Base-by-base conservation (phyloP, 2,113 vertebrate species). In the Vimba vimba region DNA sequence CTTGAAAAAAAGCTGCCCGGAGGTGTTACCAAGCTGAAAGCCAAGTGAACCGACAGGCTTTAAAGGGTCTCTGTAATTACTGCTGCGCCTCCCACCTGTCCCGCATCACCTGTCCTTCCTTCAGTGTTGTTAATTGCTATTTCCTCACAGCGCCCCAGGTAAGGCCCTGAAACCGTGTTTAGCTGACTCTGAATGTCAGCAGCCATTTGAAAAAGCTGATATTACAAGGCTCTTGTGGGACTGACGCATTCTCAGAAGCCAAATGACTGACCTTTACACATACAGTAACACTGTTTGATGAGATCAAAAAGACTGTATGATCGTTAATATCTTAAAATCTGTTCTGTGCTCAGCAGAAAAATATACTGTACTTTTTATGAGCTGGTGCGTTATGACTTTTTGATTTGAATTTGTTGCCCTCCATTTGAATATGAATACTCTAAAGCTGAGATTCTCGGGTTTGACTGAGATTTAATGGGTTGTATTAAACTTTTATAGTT, bases 71-170 rank as follows among this genome's bases (percentile, higher is more conserved):
- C 52, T 33, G 12, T 69, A 86, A 68, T 76, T 81, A 74, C 59
- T 79, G 36, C 33, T 47, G 78, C 6, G 60, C 33, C 21, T 33
- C 69, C 68, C 74, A 84, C 33, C 83, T 83, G 82, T 73, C 64
- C 59, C 71, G 59, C 66, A 75, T 43, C 33, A 52, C 68, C 57
- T 59, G 17, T 43, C 13, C 25, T 52, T 78, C 17, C 33, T 36
- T 79, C 74, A 62, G 76, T 47, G 43, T 60, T 52, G 50, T 62
- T 88, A 82, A 88, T 77, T 76, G 80, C 17, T 3, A 30, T 66
- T 69, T 66, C 79, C 27, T 68, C 27, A 33, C 45, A 68, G 47
- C 57, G 64, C 78, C 11, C 79, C 2, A 10, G 60, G 60, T 27
- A 50, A 6, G 6, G 62, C 19, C 43, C 79, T 19, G 15, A 69